Evolutionary conservation across 2,113 vertebrate species (phyloP).

Genomic region (Ploceus nigricollis): DNA sequence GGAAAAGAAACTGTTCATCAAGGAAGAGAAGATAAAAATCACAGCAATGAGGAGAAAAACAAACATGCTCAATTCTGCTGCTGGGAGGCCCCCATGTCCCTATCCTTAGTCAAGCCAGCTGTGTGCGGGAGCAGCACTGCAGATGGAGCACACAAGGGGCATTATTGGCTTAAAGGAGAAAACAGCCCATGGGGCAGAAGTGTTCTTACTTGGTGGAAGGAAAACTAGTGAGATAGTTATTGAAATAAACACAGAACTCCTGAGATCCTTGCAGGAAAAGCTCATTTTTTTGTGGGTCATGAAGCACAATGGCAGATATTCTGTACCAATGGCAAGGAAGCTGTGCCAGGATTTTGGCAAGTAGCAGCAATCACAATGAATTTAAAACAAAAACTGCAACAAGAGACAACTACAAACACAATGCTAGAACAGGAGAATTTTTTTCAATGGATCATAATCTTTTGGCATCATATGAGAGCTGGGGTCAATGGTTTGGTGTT

Average conservation of each 20-base stretch:
- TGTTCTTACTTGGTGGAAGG: neutral
- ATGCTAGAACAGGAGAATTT: neutral
- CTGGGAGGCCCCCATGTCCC: neutral
- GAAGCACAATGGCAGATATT: neutral
- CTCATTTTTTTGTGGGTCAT: neutral
- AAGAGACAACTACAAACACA: neutral
- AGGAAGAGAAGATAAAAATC: neutral
- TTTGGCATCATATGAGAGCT: neutral
- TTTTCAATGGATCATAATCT: neutral
- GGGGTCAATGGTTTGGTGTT: neutral
- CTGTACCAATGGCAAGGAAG: neutral
- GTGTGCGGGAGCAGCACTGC: neutral
- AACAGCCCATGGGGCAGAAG: neutral
- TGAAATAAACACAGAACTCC: neutral
- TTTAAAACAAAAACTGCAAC: neutral
- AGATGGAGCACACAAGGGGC: neutral
- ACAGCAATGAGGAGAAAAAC: neutral
- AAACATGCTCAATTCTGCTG: constrained; percentile 3
- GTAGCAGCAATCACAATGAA: neutral
- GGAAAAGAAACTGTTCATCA: neutral
- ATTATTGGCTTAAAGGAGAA: neutral
- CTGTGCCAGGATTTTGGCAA: neutral
- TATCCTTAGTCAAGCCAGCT: neutral
- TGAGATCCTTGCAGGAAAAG: neutral
- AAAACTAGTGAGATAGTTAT: neutral